These are phyloP conservation scores for Brienomyrus longianalis DNA, from an alignment of 2,113 vertebrate genomes.

Conservation along the genomic window DNA sequence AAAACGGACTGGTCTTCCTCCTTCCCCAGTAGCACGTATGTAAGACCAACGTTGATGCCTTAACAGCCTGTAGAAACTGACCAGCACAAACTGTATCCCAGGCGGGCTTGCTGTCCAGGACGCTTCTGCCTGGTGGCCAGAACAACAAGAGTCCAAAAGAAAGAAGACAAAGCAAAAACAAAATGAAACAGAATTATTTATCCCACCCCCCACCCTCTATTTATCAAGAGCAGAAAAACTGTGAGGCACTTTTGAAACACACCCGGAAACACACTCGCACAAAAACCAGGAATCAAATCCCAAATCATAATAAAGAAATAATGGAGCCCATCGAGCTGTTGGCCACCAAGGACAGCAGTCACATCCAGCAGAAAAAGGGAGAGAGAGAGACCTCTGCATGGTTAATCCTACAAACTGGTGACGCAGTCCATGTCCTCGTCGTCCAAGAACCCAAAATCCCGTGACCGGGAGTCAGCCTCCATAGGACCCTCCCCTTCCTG, in stretches of 20 bases:
- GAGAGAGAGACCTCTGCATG: slow-evolving; percentile 46
- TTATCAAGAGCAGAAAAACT: slow-evolving; percentile 93
- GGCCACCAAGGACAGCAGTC: slow-evolving; percentile 51
- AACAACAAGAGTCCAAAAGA: slow-evolving; percentile 38
- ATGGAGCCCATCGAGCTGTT: slow-evolving; percentile 50
- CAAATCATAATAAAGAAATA: slow-evolving; percentile 37
- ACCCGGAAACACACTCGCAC: slow-evolving; percentile 64
- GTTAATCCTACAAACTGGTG: slow-evolving; percentile 82
- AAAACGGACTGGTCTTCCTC: slow-evolving; percentile 27
- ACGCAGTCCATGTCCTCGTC: slow-evolving; percentile 88
- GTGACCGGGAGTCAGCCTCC: slow-evolving; percentile 40
- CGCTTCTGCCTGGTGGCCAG: slow-evolving; percentile 48
- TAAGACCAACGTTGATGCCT: not conserved
- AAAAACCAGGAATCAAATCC: slow-evolving; percentile 64
- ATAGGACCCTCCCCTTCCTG: slow-evolving; percentile 42
- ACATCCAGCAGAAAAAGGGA: slow-evolving; percentile 57
- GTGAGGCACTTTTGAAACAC: slow-evolving; percentile 99
- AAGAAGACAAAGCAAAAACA: slow-evolving; percentile 7
- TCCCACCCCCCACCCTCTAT: slow-evolving; percentile 63
- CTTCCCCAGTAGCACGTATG: not conserved
- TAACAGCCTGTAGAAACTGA: slow-evolving; percentile 12
- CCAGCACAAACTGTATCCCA: slow-evolving; percentile 19
- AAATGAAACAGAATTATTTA: slow-evolving; percentile 22
- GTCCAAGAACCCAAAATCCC: slow-evolving; percentile 72
- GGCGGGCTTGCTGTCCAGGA: slow-evolving; percentile 41